Conservation (phyloP, 2,797 vertebrate species). For the Adelosebastes latens region DNA sequence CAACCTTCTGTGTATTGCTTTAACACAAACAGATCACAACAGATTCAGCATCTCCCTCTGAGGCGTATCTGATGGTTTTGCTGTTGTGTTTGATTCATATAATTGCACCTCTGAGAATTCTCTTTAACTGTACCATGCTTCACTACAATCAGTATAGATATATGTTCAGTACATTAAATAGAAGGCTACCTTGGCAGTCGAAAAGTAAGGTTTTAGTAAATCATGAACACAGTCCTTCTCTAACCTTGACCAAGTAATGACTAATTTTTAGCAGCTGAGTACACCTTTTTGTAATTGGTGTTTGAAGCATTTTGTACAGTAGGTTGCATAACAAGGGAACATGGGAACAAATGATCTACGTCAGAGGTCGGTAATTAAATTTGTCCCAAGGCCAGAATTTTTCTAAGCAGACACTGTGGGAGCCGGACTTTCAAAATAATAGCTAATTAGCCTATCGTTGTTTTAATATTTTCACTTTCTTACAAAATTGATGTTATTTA, state of each 20-base stretch:
- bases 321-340: neutral
- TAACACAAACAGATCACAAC: slow-evolving; percentile 19
- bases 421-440: too few species aligned
- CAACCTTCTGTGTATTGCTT: slow-evolving; percentile 13
- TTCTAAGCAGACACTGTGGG: too few species aligned
- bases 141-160: neutral
- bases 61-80: neutral
- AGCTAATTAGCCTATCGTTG: too few species aligned
- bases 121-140: neutral
- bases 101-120: slow-evolving; percentile 10
- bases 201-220: neutral
- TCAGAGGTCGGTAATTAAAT: neutral
- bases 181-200: neutral
- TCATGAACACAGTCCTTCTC: neutral
- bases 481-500: too few species aligned
- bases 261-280: neutral
- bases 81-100: slow-evolving; percentile 15
- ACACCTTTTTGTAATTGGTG: neutral
- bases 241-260: neutral
- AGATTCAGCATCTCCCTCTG: neutral
- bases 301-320: neutral
- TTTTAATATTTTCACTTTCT: too few species aligned
- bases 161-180: neutral
- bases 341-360: neutral
- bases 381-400: too few species aligned